Evolutionary conservation across 2,113 vertebrate species (phyloP).

Genomic region (Macaca nemestrina): DNA sequence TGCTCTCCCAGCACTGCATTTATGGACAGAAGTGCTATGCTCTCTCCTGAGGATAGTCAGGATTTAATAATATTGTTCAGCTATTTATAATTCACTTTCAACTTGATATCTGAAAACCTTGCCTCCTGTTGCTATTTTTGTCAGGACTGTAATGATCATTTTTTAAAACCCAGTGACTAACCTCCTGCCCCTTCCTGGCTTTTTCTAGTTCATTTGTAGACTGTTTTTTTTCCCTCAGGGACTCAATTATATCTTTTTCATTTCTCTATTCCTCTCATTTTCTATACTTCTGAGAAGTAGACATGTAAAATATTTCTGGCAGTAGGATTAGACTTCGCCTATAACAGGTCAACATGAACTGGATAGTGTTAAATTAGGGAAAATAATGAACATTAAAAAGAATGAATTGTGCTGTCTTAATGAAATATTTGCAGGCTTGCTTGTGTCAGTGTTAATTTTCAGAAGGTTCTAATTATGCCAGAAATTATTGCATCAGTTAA

Average conservation of each 20-base stretch:
- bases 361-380: neutral
- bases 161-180: neutral
- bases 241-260: neutral
- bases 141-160: neutral
- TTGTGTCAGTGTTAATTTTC: slow-evolving; percentile 18
- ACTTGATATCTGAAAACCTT: slow-evolving; percentile 11
- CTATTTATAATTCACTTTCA: slow-evolving; percentile 54
- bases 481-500: neutral
- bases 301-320: neutral
- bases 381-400: neutral
- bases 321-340: neutral
- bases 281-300: neutral
- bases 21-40: neutral
- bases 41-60: neutral
- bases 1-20: neutral
- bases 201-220: slow-evolving; percentile 11
- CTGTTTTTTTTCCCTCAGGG: neutral
- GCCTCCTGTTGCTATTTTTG: slow-evolving; percentile 29
- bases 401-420: neutral
- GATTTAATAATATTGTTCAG: slow-evolving; percentile 9
- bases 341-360: neutral
- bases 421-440: neutral
- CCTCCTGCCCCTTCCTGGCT: neutral
- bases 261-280: neutral
- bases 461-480: neutral